phyloP scores from a whole-genome alignment of 2,113 vertebrate genomes.

The Circaetus gallicus region DNA sequence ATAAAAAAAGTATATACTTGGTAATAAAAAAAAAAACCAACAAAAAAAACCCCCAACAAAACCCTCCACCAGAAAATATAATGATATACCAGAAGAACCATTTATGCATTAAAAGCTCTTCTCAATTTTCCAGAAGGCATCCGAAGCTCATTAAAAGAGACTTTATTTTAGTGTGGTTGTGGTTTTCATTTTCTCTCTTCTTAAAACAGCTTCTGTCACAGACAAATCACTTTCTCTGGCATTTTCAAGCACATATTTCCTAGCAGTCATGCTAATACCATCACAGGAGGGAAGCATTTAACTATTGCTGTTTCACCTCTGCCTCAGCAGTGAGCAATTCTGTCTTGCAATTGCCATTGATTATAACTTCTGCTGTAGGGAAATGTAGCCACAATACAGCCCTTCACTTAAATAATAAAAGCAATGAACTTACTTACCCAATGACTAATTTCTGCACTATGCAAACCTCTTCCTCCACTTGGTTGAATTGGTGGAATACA shows the following conservation, averaged over 20 bases:
- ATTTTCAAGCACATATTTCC: constrained; percentile 47
- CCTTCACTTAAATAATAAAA: neutral
- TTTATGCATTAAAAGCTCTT: constrained; percentile 14
- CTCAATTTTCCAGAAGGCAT: constrained; percentile 49
- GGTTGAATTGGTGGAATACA: neutral
- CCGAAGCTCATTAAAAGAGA: constrained; percentile 53
- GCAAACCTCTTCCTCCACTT: neutral
- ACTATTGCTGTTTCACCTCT: constrained; percentile 22
- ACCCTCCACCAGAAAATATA: constrained; percentile 16
- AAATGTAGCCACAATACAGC: neutral
- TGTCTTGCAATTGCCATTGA: neutral
- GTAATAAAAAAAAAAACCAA: neutral
- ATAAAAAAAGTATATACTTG: neutral
- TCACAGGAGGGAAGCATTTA: constrained; percentile 41
- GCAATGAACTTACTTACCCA: neutral
- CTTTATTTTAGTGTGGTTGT: constrained; percentile 52
- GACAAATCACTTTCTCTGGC: constrained; percentile 57
- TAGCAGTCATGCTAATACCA: constrained; percentile 26
- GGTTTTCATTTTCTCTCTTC: constrained; percentile 56
- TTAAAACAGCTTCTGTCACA: constrained; percentile 45
- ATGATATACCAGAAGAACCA: constrained; percentile 18
- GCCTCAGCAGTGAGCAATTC: neutral
- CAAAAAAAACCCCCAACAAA: neutral
- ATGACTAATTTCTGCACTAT: neutral
- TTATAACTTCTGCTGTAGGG: neutral